phyloP scores from a whole-genome alignment of 2,888 invertebrate species.

The Thecophora atra region DNA sequence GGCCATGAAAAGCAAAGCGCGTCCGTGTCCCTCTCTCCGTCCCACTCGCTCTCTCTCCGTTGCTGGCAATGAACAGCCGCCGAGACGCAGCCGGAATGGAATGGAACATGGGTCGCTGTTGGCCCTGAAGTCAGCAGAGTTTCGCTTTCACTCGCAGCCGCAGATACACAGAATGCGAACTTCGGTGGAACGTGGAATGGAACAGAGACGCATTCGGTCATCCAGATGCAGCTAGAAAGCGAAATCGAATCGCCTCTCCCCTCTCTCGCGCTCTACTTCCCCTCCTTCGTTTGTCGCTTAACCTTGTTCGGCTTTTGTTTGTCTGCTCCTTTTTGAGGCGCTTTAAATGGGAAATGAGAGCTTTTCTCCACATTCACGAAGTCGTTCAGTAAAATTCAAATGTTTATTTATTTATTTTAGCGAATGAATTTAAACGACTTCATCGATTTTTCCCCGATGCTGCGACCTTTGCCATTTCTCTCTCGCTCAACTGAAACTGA shows the following conservation, averaged over 20 bases:
- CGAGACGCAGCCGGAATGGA: too few species aligned
- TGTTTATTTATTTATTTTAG: too few species aligned
- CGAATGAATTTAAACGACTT: too few species aligned
- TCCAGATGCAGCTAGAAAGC: conserved; percentile 16
- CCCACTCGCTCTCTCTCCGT: neutral
- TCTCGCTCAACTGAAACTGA: too few species aligned
- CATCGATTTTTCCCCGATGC: too few species aligned
- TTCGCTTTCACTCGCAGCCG: conserved; percentile 19
- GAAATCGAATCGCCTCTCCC: neutral
- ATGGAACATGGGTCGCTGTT: neutral
- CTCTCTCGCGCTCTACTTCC: neutral
- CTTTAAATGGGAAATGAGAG: too few species aligned
- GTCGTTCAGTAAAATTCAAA: too few species aligned
- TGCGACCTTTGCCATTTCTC: too few species aligned
- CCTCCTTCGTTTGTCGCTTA: neutral
- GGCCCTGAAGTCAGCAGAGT: neutral
- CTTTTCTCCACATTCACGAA: too few species aligned
- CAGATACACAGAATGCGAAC: neutral
- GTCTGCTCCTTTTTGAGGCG: too few species aligned
- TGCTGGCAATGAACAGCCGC: neutral
- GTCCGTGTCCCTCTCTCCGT: neutral
- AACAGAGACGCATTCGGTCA: neutral
- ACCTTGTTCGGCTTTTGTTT: too few species aligned
- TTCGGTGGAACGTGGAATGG: neutral
- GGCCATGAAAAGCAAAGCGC: neutral